Base-by-base conservation (phyloP, 2,888 invertebrate genomes). In the Terebella lapidaria region DNA sequence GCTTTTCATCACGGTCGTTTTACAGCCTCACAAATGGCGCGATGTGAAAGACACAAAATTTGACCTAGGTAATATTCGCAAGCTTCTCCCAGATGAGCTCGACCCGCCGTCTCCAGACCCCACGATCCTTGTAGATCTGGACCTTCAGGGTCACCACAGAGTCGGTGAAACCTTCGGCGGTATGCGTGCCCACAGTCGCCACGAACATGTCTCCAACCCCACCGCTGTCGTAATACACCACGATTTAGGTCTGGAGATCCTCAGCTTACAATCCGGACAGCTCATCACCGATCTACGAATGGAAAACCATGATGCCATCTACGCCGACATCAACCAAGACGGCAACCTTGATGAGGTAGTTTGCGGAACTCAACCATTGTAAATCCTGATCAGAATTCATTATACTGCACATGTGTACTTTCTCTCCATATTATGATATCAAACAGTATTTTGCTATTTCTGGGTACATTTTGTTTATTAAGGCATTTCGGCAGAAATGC, bases 161-260 rank as follows among this genome's bases (percentile, higher is more conserved):
- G n/a, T 35, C n/a, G 42, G 42, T 35, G n/a, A 15, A n/a, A n/a
- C 42, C 10, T 35, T 35, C 63, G 75, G 75, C 25, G 74, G 74
- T 0, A 72, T 72, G 24, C 61, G 73, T 22, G 74, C 75, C 3
- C 75, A 74, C 60, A 72, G 70, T 60, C 67, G 67, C 42, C 65
- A 67, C 51, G 75, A 75, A 61, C 75, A 75, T 58, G 65, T 74
- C 1, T 57, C 63, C n/a, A 72, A 74, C 57, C 73, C 75, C 15
- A 75, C 74, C 30, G 71, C 70, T 18, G 64, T 74, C 3, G 70
- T 75, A 25, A 70, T 74, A 4, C 71, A 71, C 52, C 70, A 71
- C 49, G 72, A 74, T 20, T 70, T 70, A 42, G 74, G 75, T 0
- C 54, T 75, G 2, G 73, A 75, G 62, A 72, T 73, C 10, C 58